A percentile compares a stretch with the other conserved stretches of the same genome.
Conservation (phyloP, 2,888 invertebrate species). For the Eupithecia exiguata region DNA sequence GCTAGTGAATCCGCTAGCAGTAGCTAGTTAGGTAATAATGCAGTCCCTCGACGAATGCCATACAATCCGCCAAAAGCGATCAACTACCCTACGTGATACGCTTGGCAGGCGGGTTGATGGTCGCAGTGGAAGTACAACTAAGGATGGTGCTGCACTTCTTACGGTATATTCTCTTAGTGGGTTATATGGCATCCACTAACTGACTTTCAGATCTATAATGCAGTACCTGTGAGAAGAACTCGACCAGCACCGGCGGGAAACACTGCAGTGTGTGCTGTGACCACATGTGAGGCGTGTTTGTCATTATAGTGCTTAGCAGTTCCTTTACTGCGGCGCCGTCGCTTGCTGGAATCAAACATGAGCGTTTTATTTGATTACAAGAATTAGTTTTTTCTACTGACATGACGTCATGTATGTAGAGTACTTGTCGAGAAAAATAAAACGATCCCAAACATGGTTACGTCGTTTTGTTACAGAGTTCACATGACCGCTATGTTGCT, state of each 20-base stretch:
- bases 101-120: no score
- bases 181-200: background rate
- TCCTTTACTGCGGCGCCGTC: constrained; percentile 95
- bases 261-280: constrained; percentile 95
- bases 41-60: no score
- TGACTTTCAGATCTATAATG: background rate
- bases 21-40: no score
- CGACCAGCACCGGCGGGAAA: constrained; percentile 94
- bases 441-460: background rate
- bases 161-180: background rate
- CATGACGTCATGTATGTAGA: no score
- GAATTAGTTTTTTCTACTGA: background rate
- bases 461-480: background rate
- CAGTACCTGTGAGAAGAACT: constrained; percentile 91
- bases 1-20: no score
- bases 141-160: background rate
- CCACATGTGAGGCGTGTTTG: constrained; percentile 98
- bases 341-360: constrained; percentile 58
- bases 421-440: background rate
- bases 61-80: no score
- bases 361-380: background rate
- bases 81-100: no score
- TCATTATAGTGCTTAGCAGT: constrained; percentile 93
- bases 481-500: background rate
- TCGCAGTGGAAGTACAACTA: no score